A percentile compares a stretch with the other conserved stretches of the same genome.
Evolutionary conservation across 1,140 invertebrate genomes (phyloP).

Genomic region (Eurytemora carolleeae): DNA sequence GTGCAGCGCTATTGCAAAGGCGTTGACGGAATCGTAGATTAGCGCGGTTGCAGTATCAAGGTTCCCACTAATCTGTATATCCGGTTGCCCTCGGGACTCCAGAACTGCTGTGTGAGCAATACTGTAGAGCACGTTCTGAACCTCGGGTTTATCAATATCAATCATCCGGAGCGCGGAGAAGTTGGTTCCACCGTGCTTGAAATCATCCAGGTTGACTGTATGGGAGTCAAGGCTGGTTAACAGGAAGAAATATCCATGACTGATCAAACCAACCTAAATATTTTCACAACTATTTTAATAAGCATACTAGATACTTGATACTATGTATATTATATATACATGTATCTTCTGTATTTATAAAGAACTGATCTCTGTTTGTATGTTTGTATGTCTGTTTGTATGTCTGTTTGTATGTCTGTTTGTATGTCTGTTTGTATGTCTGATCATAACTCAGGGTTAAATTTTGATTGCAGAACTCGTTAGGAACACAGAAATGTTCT

Average conservation of each 20-base stretch:
- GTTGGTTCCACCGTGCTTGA: conserved; percentile 12
- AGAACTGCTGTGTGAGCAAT: conserved; percentile 3
- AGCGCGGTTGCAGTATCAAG: conserved; percentile 72
- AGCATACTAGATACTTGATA: too few species aligned
- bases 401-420: too few species aligned
- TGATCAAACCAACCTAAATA: conserved; percentile 3
- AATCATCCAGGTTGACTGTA: conserved; percentile 6
- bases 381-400: too few species aligned
- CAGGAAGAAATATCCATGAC: conserved; percentile 3
- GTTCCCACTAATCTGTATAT: conserved; percentile 1
- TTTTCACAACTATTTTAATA: too few species aligned
- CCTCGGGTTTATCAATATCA: conserved; percentile 4
- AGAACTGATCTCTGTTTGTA: too few species aligned
- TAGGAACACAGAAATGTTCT: too few species aligned
- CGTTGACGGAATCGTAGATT: conserved; percentile 81
- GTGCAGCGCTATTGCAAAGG: conserved; percentile 83
- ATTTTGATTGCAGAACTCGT: too few species aligned
- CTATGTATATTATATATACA: too few species aligned
- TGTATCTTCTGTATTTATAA: too few species aligned
- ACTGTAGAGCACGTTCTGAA: conserved; percentile 1
- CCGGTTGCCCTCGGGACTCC: background rate
- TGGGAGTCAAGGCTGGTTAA: conserved; percentile 10
- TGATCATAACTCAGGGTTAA: too few species aligned
- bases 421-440: too few species aligned
- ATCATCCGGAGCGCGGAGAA: conserved; percentile 7